These are phyloP conservation scores for Calcarius ornatus DNA, from an alignment of 2,113 vertebrate genomes.

Conservation along the genomic window DNA sequence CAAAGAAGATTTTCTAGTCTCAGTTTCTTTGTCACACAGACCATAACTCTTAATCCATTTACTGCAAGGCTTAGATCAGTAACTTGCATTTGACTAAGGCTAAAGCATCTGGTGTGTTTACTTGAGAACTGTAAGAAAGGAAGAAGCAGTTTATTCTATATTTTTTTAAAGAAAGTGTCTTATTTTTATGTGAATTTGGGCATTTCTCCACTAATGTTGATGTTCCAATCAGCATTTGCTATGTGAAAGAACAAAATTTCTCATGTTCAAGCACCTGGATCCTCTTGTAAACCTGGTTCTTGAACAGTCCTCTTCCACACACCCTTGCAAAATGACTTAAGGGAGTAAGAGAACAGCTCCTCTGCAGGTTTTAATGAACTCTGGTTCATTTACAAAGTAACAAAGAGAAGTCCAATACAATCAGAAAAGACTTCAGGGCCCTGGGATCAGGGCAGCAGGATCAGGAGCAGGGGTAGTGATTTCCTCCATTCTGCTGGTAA, in stretches of 20 bases:
- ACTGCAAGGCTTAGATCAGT: not conserved
- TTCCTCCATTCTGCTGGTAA: not conserved
- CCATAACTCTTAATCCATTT: conserved; percentile 22
- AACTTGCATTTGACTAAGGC: not conserved
- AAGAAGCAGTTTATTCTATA: not conserved
- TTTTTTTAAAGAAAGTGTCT: not conserved
- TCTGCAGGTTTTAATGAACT: not conserved
- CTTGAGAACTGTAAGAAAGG: not conserved
- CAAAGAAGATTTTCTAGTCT: conserved; percentile 29
- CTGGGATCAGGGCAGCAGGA: not conserved
- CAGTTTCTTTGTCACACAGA: conserved; percentile 13
- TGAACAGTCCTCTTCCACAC: not conserved
- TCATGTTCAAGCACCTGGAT: not conserved
- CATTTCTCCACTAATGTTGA: not conserved
- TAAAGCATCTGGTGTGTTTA: not conserved
- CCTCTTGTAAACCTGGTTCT: not conserved
- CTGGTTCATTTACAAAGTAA: not conserved
- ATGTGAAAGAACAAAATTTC: not conserved
- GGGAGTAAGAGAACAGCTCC: not conserved
- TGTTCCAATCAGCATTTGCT: not conserved
- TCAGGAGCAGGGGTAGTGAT: not conserved
- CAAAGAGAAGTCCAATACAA: not conserved
- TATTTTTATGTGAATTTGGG: not conserved
- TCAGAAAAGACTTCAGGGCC: not conserved
- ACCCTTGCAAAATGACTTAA: not conserved